phyloP scores from a whole-genome alignment of 2,888 invertebrate genomes.

The Germaria angustata region DNA sequence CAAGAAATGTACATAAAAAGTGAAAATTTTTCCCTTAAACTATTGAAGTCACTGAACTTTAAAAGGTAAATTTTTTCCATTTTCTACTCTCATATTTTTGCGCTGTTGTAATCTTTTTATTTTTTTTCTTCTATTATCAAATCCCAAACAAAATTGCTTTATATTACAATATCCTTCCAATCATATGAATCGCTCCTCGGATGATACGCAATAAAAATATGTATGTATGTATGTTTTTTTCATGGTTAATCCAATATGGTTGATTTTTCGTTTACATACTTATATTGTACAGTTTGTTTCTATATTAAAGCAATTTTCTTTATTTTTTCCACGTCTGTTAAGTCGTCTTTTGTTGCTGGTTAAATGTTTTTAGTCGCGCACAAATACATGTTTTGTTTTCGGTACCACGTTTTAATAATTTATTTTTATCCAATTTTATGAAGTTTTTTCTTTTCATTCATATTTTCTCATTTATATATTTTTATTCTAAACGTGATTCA shows the following conservation, averaged over 20 bases:
- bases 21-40: not conserved
- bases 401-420: conserved; percentile 61
- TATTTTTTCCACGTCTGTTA: not conserved
- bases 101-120: not conserved
- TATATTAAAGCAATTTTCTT: not conserved
- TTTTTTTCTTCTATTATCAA: conserved; percentile 27
- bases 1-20: not conserved
- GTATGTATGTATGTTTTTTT: no score
- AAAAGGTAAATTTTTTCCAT: not conserved
- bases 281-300: conserved; percentile 31
- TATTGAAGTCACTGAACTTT: not conserved
- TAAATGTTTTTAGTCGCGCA: conserved; percentile 36
- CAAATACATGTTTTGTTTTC: conserved; percentile 42
- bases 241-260: conserved; percentile 46
- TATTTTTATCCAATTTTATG: conserved; percentile 50
- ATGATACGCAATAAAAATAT: conserved; percentile 25
- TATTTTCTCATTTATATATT: not conserved
- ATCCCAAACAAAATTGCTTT: conserved; percentile 12
- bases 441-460: not conserved
- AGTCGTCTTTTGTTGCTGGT: no score
- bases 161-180: not conserved
- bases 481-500: conserved; percentile 50
- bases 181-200: not conserved
- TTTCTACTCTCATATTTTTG: conserved; percentile 65
- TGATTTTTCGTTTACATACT: conserved; percentile 30